These are phyloP conservation scores for Paratilapia polleni DNA, from an alignment of 2,113 vertebrate species.

Conservation along the genomic window DNA sequence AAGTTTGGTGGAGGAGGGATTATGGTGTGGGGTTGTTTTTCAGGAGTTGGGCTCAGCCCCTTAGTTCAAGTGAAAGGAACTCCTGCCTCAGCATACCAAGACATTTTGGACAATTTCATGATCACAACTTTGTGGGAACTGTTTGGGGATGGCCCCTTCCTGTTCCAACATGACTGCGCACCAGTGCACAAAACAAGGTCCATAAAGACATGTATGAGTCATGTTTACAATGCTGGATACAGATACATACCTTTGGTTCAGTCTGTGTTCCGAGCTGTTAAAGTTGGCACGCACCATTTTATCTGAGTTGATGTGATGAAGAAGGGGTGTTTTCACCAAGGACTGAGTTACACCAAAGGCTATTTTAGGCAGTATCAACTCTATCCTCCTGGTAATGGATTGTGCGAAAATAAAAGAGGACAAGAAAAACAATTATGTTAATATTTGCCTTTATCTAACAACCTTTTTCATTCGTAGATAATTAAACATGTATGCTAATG, in stretches of 20 bases:
- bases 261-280: background rate
- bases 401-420: constrained; percentile 4
- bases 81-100: too few relatives aligned
- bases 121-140: too few relatives aligned
- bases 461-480: background rate
- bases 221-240: background rate
- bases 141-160: too few relatives aligned
- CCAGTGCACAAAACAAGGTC: too few relatives aligned
- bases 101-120: too few relatives aligned
- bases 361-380: constrained; percentile 50
- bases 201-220: too few relatives aligned
- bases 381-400: constrained; percentile 8
- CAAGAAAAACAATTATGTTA: background rate
- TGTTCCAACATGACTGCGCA: too few relatives aligned
- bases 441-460: background rate
- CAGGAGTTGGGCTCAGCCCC: too few relatives aligned
- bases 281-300: constrained; percentile 12
- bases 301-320: constrained; percentile 56
- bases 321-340: constrained; percentile 45
- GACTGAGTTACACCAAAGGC: constrained; percentile 48
- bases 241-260: background rate
- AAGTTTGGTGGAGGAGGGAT: too few relatives aligned
- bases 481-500: background rate
- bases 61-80: too few relatives aligned
- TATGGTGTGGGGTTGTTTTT: too few relatives aligned